Evolutionary conservation across 2,113 vertebrate species (phyloP).

Genomic region (Piliocolobus tephrosceles): DNA sequence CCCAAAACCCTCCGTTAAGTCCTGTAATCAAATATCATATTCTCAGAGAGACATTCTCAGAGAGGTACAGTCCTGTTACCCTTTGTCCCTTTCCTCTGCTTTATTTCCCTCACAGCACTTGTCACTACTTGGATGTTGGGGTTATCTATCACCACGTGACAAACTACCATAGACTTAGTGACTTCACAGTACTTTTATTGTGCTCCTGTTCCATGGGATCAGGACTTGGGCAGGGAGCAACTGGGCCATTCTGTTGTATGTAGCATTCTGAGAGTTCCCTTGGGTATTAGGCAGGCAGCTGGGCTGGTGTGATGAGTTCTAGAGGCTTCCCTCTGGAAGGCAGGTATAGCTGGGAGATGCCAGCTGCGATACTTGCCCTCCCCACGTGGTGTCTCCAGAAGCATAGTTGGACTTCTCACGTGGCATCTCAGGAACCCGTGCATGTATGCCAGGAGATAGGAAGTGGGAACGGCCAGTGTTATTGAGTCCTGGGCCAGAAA

Average conservation of each 20-base stretch:
- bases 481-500: neutral
- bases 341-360: neutral
- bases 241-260: neutral
- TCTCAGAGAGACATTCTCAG: constrained; percentile 3
- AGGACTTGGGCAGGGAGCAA: neutral
- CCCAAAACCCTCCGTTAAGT: neutral
- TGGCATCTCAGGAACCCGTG: neutral
- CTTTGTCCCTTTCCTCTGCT: neutral
- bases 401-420: accelerated
- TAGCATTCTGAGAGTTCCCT: neutral
- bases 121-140: neutral
- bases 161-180: neutral
- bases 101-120: neutral
- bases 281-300: neutral
- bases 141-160: neutral
- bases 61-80: neutral
- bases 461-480: neutral
- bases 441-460: neutral
- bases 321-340: neutral
- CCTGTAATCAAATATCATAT: neutral
- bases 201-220: neutral
- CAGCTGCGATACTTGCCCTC: neutral
- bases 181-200: neutral
- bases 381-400: neutral
- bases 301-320: neutral